Evolutionary conservation across 2,888 invertebrate species (phyloP).

Genomic region (Aphidoletes aphidimyza): DNA sequence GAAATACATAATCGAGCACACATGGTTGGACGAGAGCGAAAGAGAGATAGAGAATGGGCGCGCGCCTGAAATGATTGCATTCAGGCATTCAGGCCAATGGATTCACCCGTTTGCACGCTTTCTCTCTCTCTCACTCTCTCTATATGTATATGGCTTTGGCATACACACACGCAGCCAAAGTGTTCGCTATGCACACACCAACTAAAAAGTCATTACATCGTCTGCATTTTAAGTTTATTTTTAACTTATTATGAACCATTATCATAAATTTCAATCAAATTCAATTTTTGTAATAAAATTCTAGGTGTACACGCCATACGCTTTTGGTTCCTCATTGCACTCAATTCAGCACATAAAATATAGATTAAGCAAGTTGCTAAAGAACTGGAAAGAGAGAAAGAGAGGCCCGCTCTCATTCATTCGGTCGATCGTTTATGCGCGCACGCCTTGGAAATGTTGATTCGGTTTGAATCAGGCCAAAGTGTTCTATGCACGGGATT

Average conservation of each 20-base stretch:
- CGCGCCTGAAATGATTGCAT: no score
- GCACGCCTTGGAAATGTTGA: conserved; percentile 7
- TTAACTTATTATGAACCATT: conserved; percentile 54
- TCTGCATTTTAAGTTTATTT: conserved; percentile 49
- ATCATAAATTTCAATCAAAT: conserved; percentile 55
- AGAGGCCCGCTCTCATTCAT: no score
- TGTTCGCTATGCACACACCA: background rate
- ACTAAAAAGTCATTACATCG: conserved; percentile 51
- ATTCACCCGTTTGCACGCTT: no score
- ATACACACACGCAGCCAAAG: background rate
- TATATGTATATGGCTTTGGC: no score
- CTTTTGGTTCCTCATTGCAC: conserved; percentile 19
- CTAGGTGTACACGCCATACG: conserved; percentile 30
- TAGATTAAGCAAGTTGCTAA: conserved; percentile 37
- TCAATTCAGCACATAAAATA: conserved; percentile 43
- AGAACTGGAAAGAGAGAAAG: background rate
- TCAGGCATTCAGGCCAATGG: no score
- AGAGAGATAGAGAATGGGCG: no score
- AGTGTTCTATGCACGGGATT: background rate
- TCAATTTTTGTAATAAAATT: conserved; percentile 53
- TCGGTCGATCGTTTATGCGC: no score
- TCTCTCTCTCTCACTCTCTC: no score
- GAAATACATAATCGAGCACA: conserved; percentile 17
- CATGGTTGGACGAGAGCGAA: no score
- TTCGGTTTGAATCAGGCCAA: background rate